Conservation (phyloP, 2,888 invertebrate species). For the Conistra vaccinii region DNA sequence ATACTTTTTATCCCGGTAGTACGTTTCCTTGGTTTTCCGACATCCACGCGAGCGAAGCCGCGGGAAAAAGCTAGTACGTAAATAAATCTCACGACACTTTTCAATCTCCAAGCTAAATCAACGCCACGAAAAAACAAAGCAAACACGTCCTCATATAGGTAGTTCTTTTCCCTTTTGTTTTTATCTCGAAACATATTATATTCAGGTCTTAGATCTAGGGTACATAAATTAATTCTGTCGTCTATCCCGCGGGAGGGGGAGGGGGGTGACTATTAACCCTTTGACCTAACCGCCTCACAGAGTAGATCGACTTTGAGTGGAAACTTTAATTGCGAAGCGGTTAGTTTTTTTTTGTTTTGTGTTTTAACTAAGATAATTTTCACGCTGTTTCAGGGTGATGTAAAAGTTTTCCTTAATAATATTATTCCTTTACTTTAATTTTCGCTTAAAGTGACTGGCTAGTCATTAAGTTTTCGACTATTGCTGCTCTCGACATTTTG, state of each 20-base stretch:
- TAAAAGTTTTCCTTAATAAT: not conserved
- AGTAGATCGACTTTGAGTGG: slow-evolving; percentile 53
- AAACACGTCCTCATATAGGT: not conserved
- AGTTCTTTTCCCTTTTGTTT: slow-evolving; percentile 26
- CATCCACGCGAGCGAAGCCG: too few species aligned
- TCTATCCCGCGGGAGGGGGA: slow-evolving; percentile 61
- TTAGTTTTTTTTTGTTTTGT: slow-evolving; percentile 25
- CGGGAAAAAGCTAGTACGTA: too few species aligned
- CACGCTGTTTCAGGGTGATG: not conserved
- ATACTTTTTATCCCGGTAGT: too few species aligned
- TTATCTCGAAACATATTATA: slow-evolving; percentile 47
- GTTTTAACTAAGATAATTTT: slow-evolving; percentile 32
- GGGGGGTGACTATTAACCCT: slow-evolving; percentile 69
- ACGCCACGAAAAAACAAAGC: not conserved
- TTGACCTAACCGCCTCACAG: slow-evolving; percentile 59
- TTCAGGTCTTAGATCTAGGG: slow-evolving; percentile 60
- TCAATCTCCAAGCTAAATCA: slow-evolving; percentile 5
- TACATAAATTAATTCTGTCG: slow-evolving; percentile 70
- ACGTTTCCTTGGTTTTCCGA: too few species aligned
- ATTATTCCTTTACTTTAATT: not conserved
- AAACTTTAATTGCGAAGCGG: slow-evolving; percentile 64
- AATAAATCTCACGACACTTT: not conserved
- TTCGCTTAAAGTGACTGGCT: not conserved
- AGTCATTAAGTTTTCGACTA: not conserved
- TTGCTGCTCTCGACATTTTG: not conserved